These are phyloP conservation scores for Drosophila jambulina DNA, from an alignment of 1,140 invertebrate species.

Conservation along the genomic window DNA sequence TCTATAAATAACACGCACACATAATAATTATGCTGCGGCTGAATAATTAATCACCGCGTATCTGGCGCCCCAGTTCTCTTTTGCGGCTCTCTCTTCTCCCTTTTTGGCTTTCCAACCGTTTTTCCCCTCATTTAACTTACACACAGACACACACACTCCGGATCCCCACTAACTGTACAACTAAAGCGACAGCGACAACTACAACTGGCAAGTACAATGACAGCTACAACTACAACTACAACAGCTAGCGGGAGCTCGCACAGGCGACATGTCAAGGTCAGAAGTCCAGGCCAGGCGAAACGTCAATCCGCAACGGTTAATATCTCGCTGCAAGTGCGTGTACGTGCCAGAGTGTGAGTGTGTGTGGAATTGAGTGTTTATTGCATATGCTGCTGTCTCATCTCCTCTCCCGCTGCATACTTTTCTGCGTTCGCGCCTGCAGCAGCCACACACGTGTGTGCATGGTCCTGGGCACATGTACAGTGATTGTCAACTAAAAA, in stretches of 20 bases:
- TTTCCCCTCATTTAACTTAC: conserved; percentile 17
- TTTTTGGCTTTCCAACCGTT: conserved; percentile 27
- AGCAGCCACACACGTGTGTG: conserved; percentile 7
- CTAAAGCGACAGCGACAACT: conserved; percentile 11
- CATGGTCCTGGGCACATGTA: conserved; percentile 7
- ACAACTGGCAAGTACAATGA: conserved; percentile 16
- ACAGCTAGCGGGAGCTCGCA: conserved; percentile 10
- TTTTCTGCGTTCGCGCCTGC: conserved; percentile 55
- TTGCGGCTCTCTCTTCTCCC: background rate
- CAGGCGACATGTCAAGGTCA: conserved; percentile 64
- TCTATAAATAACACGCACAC: conserved; percentile 50
- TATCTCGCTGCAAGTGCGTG: conserved; percentile 31
- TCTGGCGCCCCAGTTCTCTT: conserved; percentile 41
- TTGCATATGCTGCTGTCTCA: conserved; percentile 40
- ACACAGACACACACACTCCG: conserved; percentile 13
- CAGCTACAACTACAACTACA: conserved; percentile 15
- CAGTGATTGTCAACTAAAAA: conserved; percentile 2
- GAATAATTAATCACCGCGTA: conserved; percentile 49
- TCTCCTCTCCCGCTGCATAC: conserved; percentile 38
- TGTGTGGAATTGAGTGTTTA: conserved; percentile 46
- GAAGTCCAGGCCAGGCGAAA: conserved; percentile 42
- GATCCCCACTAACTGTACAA: conserved; percentile 20
- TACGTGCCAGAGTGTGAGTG: background rate
- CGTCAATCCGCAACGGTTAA: conserved; percentile 52
- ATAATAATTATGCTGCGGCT: conserved; percentile 50